Evolutionary conservation across 2,797 vertebrate genomes (phyloP), one percentile per base, ranked within the genome.

Genomic region (Mormyrops boulengeri): DNA sequence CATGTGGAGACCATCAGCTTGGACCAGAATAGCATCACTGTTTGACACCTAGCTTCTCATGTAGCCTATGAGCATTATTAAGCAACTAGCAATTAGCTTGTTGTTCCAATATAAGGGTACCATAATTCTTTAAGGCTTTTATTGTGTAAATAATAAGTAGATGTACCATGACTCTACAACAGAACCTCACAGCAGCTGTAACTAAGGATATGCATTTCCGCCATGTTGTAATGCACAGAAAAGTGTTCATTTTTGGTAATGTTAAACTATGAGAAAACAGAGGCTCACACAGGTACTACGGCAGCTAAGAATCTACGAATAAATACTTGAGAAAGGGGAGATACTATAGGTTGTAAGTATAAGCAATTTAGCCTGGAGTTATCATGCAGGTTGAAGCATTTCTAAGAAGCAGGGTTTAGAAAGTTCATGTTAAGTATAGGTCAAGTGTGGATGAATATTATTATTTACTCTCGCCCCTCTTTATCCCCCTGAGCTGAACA

Each of bases 1-100:
- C 87, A 82, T 49, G 89, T 53, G 85, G 82, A 88, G 86, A 69
- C 69, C 87, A 88, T 77, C 41, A 34, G 89, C 41, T 41, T 69
- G 30, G 89, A 52, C 66, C 50, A 69, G 49, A 86, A 50, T 80
- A 73, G 89, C 49, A 89, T 87, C 55, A 86, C 55, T 34, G 82
- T 47, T 55, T 86, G 49, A 52, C 84, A 89, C 47, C 50, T 19
- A 88, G 89, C 14, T 86, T 69, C 26, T 80, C 77, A 62, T 57
- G 30, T 49, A 50, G 19, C 26, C 77, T 22, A 77, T 11, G 52
- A 55, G 41, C 26, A 6, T 60, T 57, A 84, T 82, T 57, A 57
- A 85, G 53, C 44, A 80, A 62, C 53, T 60, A 57, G 60, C 66
- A 82, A 47, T 82, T 82, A 82, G 77, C 77, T 82, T 82, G 17